phyloP scores from a whole-genome alignment of 2,797 vertebrate genomes.

The Periparus ater region DNA sequence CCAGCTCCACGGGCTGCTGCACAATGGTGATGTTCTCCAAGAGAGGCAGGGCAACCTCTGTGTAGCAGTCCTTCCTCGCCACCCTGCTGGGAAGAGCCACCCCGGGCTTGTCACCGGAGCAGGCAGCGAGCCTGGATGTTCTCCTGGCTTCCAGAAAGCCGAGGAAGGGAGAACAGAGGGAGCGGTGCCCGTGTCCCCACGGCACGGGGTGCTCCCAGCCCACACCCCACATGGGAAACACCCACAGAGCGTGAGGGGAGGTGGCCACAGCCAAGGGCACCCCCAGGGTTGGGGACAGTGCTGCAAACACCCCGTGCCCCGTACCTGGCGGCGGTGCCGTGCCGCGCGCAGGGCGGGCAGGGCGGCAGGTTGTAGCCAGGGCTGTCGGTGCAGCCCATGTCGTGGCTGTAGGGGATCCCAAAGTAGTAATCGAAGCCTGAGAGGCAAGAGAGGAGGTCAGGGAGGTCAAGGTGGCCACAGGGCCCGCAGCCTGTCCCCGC shows the following conservation, averaged over 20 bases:
- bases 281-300: rapidly evolving
- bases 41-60: conserved; percentile 86
- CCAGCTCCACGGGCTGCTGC: conserved; percentile 88
- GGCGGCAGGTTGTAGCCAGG: conserved; percentile 87
- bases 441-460: not conserved
- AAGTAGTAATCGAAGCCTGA: conserved; percentile 93
- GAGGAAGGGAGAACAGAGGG: rapidly evolving
- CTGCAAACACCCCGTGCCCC: not conserved
- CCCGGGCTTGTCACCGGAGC: rapidly evolving
- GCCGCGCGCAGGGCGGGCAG: conserved; percentile 80
- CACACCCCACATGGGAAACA: rapidly evolving
- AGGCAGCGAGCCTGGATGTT: rapidly evolving
- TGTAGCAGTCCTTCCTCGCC: conserved; percentile 73
- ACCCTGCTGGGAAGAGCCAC: not conserved
- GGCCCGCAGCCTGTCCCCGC: rapidly evolving
- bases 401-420: conserved; percentile 95
- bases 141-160: not conserved
- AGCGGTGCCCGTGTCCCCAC: rapidly evolving
- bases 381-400: conserved; percentile 94
- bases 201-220: not conserved
- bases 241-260: not conserved
- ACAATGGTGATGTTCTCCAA: conserved; percentile 86
- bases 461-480: rapidly evolving
- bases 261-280: not conserved
- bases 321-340: conserved; percentile 68